Percentiles rank a stretch among this genome's conserved stretches.
Conservation (phyloP, 2,888 invertebrate species). For the Cantharis lateralis region DNA sequence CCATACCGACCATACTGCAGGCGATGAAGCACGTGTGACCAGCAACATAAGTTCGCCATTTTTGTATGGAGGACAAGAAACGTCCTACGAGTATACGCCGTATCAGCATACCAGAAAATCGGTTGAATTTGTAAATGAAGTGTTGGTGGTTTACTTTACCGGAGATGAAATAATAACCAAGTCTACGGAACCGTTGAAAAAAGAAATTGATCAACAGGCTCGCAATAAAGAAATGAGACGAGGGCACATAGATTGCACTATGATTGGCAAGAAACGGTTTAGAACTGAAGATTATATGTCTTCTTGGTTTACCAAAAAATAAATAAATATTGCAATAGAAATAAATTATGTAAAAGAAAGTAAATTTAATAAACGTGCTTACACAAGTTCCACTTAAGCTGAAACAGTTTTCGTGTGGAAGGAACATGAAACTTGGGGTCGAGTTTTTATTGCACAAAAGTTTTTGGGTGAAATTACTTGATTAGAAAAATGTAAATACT, state of each 20-base stretch:
- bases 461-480: not conserved
- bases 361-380: not conserved
- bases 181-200: constrained; percentile 64
- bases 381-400: not conserved
- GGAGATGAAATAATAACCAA: constrained; percentile 58
- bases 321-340: not conserved
- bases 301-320: constrained; percentile 39
- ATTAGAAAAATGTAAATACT: not conserved
- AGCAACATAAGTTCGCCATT: not conserved
- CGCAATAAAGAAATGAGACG: constrained; percentile 66
- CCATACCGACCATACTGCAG: constrained; percentile 36
- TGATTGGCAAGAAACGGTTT: constrained; percentile 29
- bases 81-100: constrained; percentile 41
- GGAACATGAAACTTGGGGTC: not conserved
- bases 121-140: constrained; percentile 59
- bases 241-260: constrained; percentile 51
- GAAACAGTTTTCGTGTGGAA: not conserved
- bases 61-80: not conserved
- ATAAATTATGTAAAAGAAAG: not conserved
- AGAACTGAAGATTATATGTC: constrained; percentile 35
- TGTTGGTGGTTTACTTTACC: constrained; percentile 67
- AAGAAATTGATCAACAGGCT: constrained; percentile 67
- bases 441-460: not conserved
- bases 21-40: constrained; percentile 34
- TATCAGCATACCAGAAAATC: constrained; percentile 54